Percentiles rank a stretch among this genome's conserved stretches.
These are phyloP conservation scores for Lophotis ruficrista DNA, from an alignment of 2,113 vertebrate genomes.

Conservation along the genomic window DNA sequence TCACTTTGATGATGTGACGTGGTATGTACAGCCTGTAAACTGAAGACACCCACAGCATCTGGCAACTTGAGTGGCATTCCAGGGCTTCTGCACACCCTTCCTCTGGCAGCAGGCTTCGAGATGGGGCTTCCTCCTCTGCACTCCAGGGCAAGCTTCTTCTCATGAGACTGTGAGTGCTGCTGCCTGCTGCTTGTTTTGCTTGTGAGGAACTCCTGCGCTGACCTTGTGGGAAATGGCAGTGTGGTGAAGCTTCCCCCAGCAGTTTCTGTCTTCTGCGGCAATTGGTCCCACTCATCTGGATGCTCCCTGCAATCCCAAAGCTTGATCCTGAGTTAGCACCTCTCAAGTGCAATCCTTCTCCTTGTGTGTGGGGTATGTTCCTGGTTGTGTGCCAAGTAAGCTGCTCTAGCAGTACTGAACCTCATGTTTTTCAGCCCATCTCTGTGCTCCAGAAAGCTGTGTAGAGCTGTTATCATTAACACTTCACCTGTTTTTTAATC, in stretches of 20 bases:
- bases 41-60: accelerated
- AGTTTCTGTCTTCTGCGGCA: background rate
- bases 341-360: background rate
- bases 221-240: background rate
- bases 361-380: background rate
- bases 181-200: background rate
- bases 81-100: accelerated
- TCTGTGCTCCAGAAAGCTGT: background rate
- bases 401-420: background rate
- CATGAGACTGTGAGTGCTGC: background rate
- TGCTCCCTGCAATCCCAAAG: background rate
- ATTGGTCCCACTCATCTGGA: background rate
- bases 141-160: background rate
- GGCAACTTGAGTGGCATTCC: accelerated
- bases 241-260: background rate
- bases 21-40: accelerated
- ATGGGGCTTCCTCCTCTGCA: background rate
- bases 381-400: background rate
- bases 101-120: background rate
- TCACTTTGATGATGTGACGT: background rate
- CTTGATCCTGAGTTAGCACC: background rate
- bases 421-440: background rate
- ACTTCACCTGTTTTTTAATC: background rate
- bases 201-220: background rate
- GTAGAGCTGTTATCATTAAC: background rate